Conservation (phyloP, 2,113 vertebrate species). For the Gavialis gangeticus region DNA sequence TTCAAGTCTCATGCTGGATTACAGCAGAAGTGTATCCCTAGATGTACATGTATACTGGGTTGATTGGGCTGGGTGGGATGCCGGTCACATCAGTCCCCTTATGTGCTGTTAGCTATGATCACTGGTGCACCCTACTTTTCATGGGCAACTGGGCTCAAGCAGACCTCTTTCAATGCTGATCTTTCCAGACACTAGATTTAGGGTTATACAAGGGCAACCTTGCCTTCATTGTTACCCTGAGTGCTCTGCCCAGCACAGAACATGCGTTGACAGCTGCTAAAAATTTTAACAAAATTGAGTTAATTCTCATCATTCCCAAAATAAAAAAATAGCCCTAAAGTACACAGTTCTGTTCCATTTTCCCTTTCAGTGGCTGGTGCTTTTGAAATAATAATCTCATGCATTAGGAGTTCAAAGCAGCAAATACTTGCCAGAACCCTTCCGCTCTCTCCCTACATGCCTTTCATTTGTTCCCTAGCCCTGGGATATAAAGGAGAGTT, state of each 20-base stretch:
- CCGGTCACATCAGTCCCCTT: too few species aligned
- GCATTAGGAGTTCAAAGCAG: conserved; percentile 46
- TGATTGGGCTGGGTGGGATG: too few species aligned
- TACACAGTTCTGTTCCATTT: neutral
- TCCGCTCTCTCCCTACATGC: neutral
- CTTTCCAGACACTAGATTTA: neutral
- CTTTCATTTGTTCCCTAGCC: conserved; percentile 21
- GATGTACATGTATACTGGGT: too few species aligned
- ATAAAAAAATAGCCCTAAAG: neutral
- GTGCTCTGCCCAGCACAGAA: neutral
- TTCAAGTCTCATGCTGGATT: too few species aligned
- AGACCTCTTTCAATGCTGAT: too few species aligned
- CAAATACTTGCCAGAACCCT: neutral
- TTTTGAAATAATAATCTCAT: conserved; percentile 47
- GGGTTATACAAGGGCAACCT: neutral
- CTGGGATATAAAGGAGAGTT: conserved; percentile 11
- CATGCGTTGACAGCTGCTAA: neutral
- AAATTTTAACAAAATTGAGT: neutral
- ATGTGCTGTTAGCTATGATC: too few species aligned
- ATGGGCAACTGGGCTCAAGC: too few species aligned
- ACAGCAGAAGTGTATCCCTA: too few species aligned
- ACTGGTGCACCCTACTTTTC: too few species aligned
- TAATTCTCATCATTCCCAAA: neutral
- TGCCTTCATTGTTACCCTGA: neutral
- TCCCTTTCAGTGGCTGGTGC: neutral